A percentile compares a stretch with the other conserved stretches of the same genome.
These are phyloP conservation scores for Phalacrocorax carbo DNA, from an alignment of 2,113 vertebrate species.

Conservation along the genomic window DNA sequence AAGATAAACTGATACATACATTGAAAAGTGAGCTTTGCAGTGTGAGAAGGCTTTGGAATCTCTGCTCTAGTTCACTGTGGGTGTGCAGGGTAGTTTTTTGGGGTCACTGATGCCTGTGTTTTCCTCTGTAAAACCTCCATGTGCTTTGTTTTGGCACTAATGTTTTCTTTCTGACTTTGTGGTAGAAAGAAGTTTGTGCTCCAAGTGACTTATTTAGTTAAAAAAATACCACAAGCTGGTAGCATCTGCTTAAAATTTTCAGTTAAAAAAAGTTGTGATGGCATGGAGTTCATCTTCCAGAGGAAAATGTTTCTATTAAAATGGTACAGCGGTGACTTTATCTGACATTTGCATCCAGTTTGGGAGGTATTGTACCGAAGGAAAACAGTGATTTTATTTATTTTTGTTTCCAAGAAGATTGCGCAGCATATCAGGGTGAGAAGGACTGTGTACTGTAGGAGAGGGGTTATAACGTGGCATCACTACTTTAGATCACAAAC, in stretches of 20 bases:
- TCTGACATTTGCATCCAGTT: background rate
- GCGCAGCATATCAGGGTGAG: background rate
- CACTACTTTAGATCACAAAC: background rate
- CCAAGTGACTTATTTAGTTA: background rate
- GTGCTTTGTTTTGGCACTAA: background rate
- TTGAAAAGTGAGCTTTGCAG: background rate
- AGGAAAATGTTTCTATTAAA: background rate
- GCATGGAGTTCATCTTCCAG: background rate
- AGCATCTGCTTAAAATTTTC: background rate
- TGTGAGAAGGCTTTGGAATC: background rate
- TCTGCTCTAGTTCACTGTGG: background rate
- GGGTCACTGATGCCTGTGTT: background rate
- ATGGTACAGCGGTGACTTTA: background rate
- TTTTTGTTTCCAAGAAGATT: background rate
- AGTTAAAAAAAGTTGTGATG: background rate
- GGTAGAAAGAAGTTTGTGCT: background rate
- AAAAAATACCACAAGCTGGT: background rate
- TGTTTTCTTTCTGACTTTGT: background rate
- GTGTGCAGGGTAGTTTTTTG: background rate
- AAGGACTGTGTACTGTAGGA: background rate
- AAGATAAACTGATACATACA: rapidly evolving
- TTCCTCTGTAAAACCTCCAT: background rate
- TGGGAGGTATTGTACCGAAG: background rate
- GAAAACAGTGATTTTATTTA: background rate
- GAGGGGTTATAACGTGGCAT: background rate